phyloP scores from a whole-genome alignment of 2,888 invertebrate species.

The Napeogenes sylphis region DNA sequence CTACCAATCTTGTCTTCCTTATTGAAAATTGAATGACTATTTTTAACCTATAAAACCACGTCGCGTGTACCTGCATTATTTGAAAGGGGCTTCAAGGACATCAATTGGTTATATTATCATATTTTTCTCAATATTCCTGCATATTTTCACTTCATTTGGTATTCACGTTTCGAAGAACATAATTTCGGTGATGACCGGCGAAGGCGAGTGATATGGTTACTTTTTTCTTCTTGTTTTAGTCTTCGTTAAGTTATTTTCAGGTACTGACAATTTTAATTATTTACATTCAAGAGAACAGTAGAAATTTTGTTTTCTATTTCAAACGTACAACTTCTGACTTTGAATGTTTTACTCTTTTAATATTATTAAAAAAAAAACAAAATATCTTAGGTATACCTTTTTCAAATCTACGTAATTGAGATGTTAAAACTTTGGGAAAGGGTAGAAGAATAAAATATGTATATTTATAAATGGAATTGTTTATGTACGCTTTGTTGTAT shows the following conservation, averaged over 20 bases:
- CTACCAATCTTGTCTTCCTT: constrained; percentile 2
- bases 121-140: background rate
- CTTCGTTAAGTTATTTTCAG: background rate
- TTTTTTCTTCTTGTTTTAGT: background rate
- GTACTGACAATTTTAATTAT: background rate
- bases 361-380: too few species aligned
- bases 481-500: too few species aligned
- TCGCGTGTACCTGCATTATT: background rate
- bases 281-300: too few species aligned
- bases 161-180: constrained; percentile 1
- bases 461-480: too few species aligned
- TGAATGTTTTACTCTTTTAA: too few species aligned
- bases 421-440: too few species aligned
- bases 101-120: background rate
- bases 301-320: too few species aligned
- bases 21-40: background rate
- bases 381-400: too few species aligned
- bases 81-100: background rate
- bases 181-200: background rate
- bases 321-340: too few species aligned
- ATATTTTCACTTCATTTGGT: constrained; percentile 4
- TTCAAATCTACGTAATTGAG: too few species aligned
- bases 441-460: too few species aligned
- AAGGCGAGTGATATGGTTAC: too few species aligned
- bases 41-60: background rate